These are phyloP conservation scores for Andricus quercusramuli DNA, from an alignment of 2,888 invertebrate genomes.

Conservation along the genomic window DNA sequence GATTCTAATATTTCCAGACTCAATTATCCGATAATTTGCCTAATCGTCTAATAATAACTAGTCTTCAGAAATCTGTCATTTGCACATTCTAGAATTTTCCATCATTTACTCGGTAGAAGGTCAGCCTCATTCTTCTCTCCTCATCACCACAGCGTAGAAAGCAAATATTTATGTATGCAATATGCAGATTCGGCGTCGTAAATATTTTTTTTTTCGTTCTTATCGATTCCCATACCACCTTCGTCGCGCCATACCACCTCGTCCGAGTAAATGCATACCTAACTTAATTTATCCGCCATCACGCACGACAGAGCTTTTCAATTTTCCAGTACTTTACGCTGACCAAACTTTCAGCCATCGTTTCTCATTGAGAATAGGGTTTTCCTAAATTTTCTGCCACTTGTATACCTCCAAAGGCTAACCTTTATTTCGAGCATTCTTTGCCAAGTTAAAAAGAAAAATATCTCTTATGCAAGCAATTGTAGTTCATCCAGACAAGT, in stretches of 20 bases:
- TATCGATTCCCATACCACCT: conserved; percentile 38
- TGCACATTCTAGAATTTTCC: conserved; percentile 2
- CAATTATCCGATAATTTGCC: neutral
- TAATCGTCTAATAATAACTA: conserved; percentile 21
- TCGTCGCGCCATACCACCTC: conserved; percentile 25
- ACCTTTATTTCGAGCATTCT: neutral
- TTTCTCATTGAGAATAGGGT: conserved; percentile 25
- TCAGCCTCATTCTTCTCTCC: conserved; percentile 6
- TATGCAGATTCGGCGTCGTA: conserved; percentile 37
- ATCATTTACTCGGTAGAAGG: conserved; percentile 23
- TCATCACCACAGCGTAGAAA: neutral
- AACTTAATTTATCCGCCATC: conserved; percentile 50
- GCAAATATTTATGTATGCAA: conserved; percentile 37
- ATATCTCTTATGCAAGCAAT: too few relatives aligned
- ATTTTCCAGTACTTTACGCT: conserved; percentile 55
- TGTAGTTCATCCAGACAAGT: too few relatives aligned
- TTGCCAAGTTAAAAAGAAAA: too few relatives aligned
- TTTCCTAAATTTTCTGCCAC: conserved; percentile 16
- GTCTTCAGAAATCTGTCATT: conserved; percentile 29
- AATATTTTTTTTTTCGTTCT: conserved; percentile 26
- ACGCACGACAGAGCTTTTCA: conserved; percentile 55
- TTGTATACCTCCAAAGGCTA: neutral
- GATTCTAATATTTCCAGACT: conserved; percentile 7
- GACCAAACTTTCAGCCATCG: conserved; percentile 53
- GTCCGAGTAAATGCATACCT: conserved; percentile 41